Evolutionary conservation across 30 jellyfish, hydroid and myxozoan species (phyloP).

Genomic region (Chrysaora quinquecirrha): DNA sequence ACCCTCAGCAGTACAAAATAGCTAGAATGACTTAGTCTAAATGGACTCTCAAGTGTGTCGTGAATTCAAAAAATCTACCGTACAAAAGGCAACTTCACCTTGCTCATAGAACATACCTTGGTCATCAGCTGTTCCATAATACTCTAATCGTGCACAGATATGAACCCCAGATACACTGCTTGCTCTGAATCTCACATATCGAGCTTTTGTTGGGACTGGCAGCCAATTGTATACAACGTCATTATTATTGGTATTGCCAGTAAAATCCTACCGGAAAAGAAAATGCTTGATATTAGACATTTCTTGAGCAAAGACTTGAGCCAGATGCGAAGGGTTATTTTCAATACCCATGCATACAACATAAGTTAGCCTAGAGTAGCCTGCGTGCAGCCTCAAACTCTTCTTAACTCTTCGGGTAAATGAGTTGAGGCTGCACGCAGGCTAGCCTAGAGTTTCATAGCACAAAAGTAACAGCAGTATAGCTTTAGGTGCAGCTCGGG

Average conservation of each 20-base stretch:
- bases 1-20: too few relatives aligned
- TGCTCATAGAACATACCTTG: neutral
- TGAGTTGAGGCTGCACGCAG: neutral
- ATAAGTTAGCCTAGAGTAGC: neutral
- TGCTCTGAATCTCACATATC: slow-evolving; percentile 34
- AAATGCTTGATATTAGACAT: neutral
- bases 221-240: slow-evolving; percentile 42
- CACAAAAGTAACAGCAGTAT: too few relatives aligned
- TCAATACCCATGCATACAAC: neutral
- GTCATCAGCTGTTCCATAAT: slow-evolving; percentile 8
- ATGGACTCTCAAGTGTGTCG: neutral
- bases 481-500: too few relatives aligned
- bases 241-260: slow-evolving; percentile 32
- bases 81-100: neutral
- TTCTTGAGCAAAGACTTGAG: neutral
- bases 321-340: neutral
- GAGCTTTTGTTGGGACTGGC: slow-evolving; percentile 16
- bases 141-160: slow-evolving; percentile 33
- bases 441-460: neutral
- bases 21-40: too few relatives aligned
- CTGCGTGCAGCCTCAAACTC: neutral
- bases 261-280: slow-evolving; percentile 1
- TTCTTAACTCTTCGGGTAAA: neutral
- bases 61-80: too few relatives aligned
- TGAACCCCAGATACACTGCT: slow-evolving; percentile 22